Evolutionary conservation across 2,888 invertebrate species (phyloP).

Genomic region (Crepidodera aurea): DNA sequence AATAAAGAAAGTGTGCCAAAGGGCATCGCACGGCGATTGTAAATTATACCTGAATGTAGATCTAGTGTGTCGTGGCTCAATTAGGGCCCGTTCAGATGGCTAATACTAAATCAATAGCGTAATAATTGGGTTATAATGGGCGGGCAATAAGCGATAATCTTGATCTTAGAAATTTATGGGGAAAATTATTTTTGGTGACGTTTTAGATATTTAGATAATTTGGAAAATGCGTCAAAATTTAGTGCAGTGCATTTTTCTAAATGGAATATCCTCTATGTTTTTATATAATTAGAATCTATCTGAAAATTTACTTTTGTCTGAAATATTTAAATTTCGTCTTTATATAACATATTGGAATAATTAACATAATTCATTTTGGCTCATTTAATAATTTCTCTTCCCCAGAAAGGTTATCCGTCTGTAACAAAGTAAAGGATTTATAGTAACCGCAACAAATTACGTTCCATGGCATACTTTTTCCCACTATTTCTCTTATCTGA

Average conservation of each 20-base stretch:
- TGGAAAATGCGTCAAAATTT: too few relatives aligned
- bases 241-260: too few relatives aligned
- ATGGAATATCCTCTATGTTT: too few relatives aligned
- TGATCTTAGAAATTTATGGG: too few relatives aligned
- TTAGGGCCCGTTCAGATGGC: constrained; percentile 6
- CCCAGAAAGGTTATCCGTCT: constrained; percentile 10
- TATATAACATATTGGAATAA: too few relatives aligned
- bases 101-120: constrained; percentile 18
- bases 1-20: constrained; percentile 24
- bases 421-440: constrained; percentile 15
- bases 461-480: constrained; percentile 12
- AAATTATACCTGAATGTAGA: constrained; percentile 14
- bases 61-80: constrained; percentile 6
- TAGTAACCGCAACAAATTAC: constrained; percentile 22
- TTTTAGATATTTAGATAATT: too few relatives aligned
- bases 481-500: constrained; percentile 1
- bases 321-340: too few relatives aligned
- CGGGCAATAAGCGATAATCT: constrained; percentile 1
- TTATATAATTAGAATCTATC: too few relatives aligned
- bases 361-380: too few relatives aligned
- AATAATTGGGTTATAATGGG: constrained; percentile 2
- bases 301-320: too few relatives aligned
- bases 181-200: too few relatives aligned
- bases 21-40: constrained; percentile 21
- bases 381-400: constrained; percentile 7